These are phyloP conservation scores for Cydia fagiglandana DNA, from an alignment of 1,140 invertebrate species.

Conservation along the genomic window DNA sequence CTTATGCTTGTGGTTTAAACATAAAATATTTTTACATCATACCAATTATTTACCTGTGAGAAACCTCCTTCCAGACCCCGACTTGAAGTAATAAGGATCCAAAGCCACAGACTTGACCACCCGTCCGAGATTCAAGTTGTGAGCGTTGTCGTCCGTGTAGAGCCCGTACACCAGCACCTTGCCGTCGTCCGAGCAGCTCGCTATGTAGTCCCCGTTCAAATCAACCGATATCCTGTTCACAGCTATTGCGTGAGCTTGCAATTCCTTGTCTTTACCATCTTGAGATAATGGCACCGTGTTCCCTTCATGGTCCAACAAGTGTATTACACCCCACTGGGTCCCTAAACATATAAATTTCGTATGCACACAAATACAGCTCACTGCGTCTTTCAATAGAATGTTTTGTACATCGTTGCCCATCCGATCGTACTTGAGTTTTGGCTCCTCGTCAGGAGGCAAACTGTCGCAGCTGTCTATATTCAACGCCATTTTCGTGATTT, in stretches of 20 bases:
- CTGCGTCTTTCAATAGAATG: slow-evolving; percentile 93
- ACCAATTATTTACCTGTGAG: slow-evolving; percentile 81
- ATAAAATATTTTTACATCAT: neutral
- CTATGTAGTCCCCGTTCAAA: slow-evolving; percentile 91
- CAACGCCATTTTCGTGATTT: slow-evolving; percentile 54
- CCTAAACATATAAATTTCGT: slow-evolving; percentile 96
- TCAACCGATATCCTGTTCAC: slow-evolving; percentile 98
- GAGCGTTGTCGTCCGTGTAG: slow-evolving; percentile 90
- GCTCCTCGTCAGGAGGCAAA: slow-evolving; percentile 86
- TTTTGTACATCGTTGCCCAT: slow-evolving; percentile 92
- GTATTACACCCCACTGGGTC: slow-evolving; percentile 93
- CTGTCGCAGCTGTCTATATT: slow-evolving; percentile 71
- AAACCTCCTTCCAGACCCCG: slow-evolving; percentile 87
- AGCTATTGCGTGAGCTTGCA: slow-evolving; percentile 90
- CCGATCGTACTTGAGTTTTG: slow-evolving; percentile 94
- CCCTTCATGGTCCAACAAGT: slow-evolving; percentile 95
- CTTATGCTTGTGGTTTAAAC: too few relatives aligned
- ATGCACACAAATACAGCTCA: slow-evolving; percentile 95
- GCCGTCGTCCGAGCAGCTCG: slow-evolving; percentile 96
- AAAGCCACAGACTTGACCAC: slow-evolving; percentile 93
- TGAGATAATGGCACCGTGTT: slow-evolving; percentile 84
- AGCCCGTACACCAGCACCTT: slow-evolving; percentile 91
- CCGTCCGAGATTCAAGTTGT: slow-evolving; percentile 87
- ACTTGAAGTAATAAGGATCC: slow-evolving; percentile 92
- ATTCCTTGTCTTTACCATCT: slow-evolving; percentile 82